Conservation (phyloP, 2,797 vertebrate species). For the Enteromius fasciolatus region DNA sequence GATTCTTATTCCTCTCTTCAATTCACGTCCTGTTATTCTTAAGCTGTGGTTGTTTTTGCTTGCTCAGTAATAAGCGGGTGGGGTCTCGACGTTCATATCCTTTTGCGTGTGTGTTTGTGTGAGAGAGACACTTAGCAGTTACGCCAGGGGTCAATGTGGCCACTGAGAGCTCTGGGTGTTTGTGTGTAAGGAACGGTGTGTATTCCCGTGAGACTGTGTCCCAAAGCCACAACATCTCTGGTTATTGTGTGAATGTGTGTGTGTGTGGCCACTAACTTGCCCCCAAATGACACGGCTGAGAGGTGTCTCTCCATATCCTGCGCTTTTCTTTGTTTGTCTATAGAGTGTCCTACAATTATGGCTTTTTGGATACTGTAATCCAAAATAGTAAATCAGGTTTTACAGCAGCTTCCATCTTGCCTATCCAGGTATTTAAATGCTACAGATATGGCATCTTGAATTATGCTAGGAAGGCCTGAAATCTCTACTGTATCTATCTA, state of each 20-base stretch:
- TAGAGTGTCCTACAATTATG: slow-evolving; percentile 40
- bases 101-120: slow-evolving; percentile 6
- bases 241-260: slow-evolving; percentile 35
- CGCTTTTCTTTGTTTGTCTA: slow-evolving; percentile 10
- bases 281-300: slow-evolving; percentile 19
- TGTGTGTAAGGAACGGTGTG: slow-evolving; percentile 28
- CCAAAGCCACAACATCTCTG: slow-evolving; percentile 18
- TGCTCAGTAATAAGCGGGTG: slow-evolving; percentile 53
- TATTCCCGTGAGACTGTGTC: slow-evolving; percentile 1
- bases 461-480: background rate
- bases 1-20: slow-evolving; percentile 24
- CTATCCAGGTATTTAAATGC: background rate
- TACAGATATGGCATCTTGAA: background rate
- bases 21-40: slow-evolving; percentile 51
- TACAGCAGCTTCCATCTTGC: slow-evolving; percentile 14
- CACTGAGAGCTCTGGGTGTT: slow-evolving; percentile 14
- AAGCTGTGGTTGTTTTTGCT: slow-evolving; percentile 44
- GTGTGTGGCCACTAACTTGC: slow-evolving; percentile 21
- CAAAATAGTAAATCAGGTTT: slow-evolving; percentile 34
- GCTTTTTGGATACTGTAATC: slow-evolving; percentile 8
- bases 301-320: slow-evolving; percentile 38
- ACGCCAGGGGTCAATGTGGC: slow-evolving; percentile 18
- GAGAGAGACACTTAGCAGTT: slow-evolving; percentile 15
- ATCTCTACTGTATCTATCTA: too few species aligned
- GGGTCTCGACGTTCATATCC: slow-evolving; percentile 39